Evolutionary conservation across 2,113 vertebrate species (phyloP).

Genomic region (Python bivittatus): DNA sequence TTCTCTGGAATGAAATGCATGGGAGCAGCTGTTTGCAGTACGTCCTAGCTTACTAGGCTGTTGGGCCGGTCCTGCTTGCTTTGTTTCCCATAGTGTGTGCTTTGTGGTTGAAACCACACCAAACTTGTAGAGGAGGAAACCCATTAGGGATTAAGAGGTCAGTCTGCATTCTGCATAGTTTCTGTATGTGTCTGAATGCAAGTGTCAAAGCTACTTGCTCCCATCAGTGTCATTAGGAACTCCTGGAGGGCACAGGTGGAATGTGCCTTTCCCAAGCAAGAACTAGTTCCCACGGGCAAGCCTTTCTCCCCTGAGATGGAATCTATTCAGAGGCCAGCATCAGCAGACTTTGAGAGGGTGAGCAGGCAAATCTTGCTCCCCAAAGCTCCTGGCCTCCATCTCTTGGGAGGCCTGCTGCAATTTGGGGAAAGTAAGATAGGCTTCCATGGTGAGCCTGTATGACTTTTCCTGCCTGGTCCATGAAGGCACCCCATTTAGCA

Average conservation of each 20-base stretch:
- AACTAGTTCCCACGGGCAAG: not conserved
- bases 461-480: not conserved
- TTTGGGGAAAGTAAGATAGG: not conserved
- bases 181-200: constrained; percentile 30
- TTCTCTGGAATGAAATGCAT: constrained; percentile 10
- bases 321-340: not conserved
- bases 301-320: not conserved
- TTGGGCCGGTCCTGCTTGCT: constrained; percentile 14
- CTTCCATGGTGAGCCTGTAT: not conserved
- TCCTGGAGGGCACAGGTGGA: constrained; percentile 34
- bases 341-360: not conserved
- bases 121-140: not conserved
- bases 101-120: not conserved
- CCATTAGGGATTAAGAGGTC: not conserved
- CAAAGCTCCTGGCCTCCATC: not conserved
- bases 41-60: constrained; percentile 4
- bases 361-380: not conserved
- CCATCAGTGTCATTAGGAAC: not conserved
- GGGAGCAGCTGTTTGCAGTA: not conserved
- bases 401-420: not conserved
- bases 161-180: not conserved
- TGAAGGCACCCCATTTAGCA: not conserved
- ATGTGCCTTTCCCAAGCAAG: constrained; percentile 4
- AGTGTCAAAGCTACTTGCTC: not conserved
- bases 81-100: constrained; percentile 13